Evolutionary conservation across 2,888 invertebrate species (phyloP).

Genomic region (Eulithis testata): DNA sequence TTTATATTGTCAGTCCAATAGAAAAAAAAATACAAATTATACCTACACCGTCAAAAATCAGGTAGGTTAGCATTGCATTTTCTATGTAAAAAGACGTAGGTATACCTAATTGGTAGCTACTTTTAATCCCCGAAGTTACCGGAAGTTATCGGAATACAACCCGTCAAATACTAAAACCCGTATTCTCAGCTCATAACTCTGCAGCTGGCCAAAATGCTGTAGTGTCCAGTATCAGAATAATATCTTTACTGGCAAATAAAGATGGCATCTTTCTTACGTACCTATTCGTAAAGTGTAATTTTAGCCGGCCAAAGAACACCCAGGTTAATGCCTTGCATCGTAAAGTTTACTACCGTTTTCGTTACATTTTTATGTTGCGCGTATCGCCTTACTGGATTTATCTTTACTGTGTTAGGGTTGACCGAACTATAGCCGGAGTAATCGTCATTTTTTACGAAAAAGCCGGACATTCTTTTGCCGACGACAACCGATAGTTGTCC

Average conservation of each 20-base stretch:
- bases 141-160: too few relatives aligned
- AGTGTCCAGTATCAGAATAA: conserved; percentile 31
- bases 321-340: conserved; percentile 44
- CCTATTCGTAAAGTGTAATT: conserved; percentile 28
- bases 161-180: too few relatives aligned
- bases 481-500: too few relatives aligned
- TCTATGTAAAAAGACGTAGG: too few relatives aligned
- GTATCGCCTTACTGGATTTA: conserved; percentile 47
- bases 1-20: too few relatives aligned
- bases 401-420: conserved; percentile 45
- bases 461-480: not conserved
- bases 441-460: not conserved
- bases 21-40: too few relatives aligned
- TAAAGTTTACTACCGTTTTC: conserved; percentile 50
- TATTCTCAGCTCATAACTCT: not conserved
- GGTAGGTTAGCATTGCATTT: too few relatives aligned
- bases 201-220: not conserved
- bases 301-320: conserved; percentile 32
- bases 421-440: not conserved
- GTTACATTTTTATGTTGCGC: conserved; percentile 49
- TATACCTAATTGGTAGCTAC: too few relatives aligned
- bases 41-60: too few relatives aligned
- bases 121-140: too few relatives aligned
- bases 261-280: conserved; percentile 19
- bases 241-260: conserved; percentile 23